A percentile compares a stretch with the other conserved stretches of the same genome.
Evolutionary conservation across 2,797 vertebrate species (phyloP).

Genomic region (Lacerta agilis): DNA sequence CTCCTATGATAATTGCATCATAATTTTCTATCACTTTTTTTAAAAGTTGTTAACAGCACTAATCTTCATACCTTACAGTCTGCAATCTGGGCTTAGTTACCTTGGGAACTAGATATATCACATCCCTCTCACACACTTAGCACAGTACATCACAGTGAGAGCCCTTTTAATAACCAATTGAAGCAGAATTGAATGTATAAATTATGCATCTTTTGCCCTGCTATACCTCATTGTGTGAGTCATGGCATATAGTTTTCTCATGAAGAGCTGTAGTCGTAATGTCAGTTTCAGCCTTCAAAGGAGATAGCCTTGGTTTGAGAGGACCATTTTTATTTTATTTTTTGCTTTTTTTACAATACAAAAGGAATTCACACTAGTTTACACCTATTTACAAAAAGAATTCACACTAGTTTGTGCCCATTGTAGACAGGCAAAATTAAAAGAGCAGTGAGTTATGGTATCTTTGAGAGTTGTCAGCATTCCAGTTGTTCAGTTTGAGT

Average conservation of each 20-base stretch:
- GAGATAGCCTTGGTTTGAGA: background rate
- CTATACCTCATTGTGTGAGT: constrained; percentile 14
- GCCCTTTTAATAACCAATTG: constrained; percentile 82
- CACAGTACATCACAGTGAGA: constrained; percentile 72
- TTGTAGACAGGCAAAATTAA: background rate
- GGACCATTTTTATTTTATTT: background rate
- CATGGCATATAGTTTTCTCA: background rate
- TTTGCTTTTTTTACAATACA: background rate
- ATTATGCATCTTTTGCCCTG: constrained; percentile 75
- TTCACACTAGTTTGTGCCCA: too few relatives aligned
- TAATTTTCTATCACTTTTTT: too few relatives aligned
- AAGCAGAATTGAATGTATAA: constrained; percentile 80
- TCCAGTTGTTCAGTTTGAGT: background rate
- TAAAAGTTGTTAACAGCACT: background rate
- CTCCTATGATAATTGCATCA: too few relatives aligned
- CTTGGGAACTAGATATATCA: constrained; percentile 79
- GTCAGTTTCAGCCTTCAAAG: background rate
- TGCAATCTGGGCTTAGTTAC: constrained; percentile 67
- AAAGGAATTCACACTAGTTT: background rate
- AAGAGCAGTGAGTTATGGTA: background rate
- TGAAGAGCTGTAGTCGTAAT: background rate
- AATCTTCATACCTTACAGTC: constrained; percentile 23
- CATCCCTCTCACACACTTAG: constrained; percentile 64
- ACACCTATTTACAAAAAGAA: background rate
- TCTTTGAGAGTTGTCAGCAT: background rate